phyloP scores from a whole-genome alignment of 2,113 vertebrate genomes.

The Anthoscopus minutus region DNA sequence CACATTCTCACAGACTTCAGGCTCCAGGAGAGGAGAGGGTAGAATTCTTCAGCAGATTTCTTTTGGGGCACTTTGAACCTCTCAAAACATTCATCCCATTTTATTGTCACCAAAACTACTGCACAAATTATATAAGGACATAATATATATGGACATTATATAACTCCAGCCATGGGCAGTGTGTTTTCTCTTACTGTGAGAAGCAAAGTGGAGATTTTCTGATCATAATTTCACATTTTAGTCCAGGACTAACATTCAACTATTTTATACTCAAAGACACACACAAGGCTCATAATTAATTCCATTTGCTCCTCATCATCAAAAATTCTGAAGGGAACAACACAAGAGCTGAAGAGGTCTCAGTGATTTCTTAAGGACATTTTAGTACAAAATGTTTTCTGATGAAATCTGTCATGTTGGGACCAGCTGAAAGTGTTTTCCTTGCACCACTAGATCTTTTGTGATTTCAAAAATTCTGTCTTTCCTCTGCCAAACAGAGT shows the following conservation, averaged over 20 bases:
- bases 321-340: background rate
- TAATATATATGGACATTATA: background rate
- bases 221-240: background rate
- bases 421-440: background rate
- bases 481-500: background rate
- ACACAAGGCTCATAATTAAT: background rate
- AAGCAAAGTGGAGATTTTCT: background rate
- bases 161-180: background rate
- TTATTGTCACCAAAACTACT: background rate
- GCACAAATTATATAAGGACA: background rate
- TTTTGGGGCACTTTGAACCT: background rate
- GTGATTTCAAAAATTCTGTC: background rate
- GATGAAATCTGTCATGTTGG: background rate
- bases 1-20: background rate
- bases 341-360: background rate
- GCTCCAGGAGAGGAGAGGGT: background rate
- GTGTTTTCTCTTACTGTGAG: background rate
- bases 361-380: background rate
- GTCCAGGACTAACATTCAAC: background rate
- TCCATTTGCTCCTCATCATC: background rate
- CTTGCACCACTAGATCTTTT: background rate
- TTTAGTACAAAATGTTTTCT: background rate
- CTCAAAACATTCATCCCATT: background rate
- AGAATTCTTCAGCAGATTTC: background rate
- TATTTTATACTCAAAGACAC: background rate